A percentile compares a stretch with the other conserved stretches of the same genome.
Evolutionary conservation across 1,140 invertebrate genomes (phyloP).

Genomic region (Campoletis sonorensis): DNA sequence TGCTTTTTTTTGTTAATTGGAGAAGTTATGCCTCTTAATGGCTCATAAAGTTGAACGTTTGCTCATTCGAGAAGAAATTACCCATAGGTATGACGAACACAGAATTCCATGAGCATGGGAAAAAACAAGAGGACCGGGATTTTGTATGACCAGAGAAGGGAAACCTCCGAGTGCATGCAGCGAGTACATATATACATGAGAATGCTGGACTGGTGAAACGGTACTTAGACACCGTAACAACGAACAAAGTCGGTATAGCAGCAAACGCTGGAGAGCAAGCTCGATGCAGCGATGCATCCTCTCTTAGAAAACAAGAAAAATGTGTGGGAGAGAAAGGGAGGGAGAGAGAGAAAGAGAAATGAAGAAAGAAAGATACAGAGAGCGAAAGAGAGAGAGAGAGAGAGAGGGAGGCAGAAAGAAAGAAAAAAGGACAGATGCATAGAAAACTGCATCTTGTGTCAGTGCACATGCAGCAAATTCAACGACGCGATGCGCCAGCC

Average conservation of each 20-base stretch:
- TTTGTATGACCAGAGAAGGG: slow-evolving; percentile 22
- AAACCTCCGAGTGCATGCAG: not conserved
- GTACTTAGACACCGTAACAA: slow-evolving; percentile 44
- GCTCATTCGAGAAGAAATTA: not conserved
- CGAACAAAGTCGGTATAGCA: slow-evolving; percentile 34
- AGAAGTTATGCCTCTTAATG: too few relatives aligned
- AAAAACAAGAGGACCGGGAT: not conserved
- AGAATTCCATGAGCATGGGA: not conserved
- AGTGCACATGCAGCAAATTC: not conserved
- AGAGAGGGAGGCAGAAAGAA: not conserved
- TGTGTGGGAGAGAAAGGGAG: not conserved
- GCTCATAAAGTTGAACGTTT: too few relatives aligned
- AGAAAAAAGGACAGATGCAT: not conserved
- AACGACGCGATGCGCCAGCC: slow-evolving; percentile 16
- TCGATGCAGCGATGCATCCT: slow-evolving; percentile 12
- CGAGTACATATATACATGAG: not conserved
- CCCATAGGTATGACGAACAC: not conserved
- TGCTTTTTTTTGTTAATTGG: too few relatives aligned
- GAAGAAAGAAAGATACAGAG: not conserved
- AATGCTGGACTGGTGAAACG: slow-evolving; percentile 28
- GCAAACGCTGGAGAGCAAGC: slow-evolving; percentile 14
- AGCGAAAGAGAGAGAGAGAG: not conserved
- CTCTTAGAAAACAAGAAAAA: slow-evolving; percentile 5
- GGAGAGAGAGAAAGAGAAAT: not conserved
- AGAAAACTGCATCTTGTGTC: slow-evolving; percentile 20